Percentiles rank a stretch among this genome's conserved stretches.
Conservation (phyloP, 1,140 invertebrate genomes). For the Hesperophylax magnus region DNA sequence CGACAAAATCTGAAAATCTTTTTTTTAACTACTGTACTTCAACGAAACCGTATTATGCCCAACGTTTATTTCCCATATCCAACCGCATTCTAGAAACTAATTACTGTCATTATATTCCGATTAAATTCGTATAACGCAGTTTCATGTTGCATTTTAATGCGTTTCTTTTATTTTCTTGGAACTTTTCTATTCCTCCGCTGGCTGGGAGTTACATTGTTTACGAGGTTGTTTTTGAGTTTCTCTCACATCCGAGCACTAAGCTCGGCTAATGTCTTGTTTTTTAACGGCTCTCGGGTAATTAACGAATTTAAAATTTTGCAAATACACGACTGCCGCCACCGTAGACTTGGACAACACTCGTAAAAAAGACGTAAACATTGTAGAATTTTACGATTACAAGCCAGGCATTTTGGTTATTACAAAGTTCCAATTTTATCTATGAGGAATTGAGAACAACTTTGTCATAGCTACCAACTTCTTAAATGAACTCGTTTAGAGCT, state of each 20-base stretch:
- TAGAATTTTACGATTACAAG: too few species aligned
- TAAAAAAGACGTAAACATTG: too few species aligned
- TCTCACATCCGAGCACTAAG: constrained; percentile 38
- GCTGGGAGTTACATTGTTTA: constrained; percentile 12
- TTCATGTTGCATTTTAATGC: constrained; percentile 31
- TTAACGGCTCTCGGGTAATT: constrained; percentile 43
- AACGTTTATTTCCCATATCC: not conserved
- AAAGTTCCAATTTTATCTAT: too few species aligned
- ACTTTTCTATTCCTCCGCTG: constrained; percentile 9
- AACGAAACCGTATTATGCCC: not conserved
- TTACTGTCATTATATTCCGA: constrained; percentile 33
- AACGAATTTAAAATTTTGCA: constrained; percentile 35
- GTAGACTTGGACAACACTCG: not conserved
- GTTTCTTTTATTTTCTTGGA: not conserved
- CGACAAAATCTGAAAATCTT: not conserved
- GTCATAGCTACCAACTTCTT: too few species aligned
- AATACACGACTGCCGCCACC: constrained; percentile 13
- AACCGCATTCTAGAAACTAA: constrained; percentile 21
- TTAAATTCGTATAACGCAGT: constrained; percentile 24
- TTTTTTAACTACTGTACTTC: not conserved
- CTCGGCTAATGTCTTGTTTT: constrained; percentile 43
- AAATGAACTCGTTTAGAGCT: too few species aligned
- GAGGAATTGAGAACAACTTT: too few species aligned
- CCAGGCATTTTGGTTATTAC: too few species aligned
- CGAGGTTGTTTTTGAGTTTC: constrained; percentile 26